A percentile compares a stretch with the other conserved stretches of the same genome.
phyloP scores from a whole-genome alignment of 2,113 vertebrate genomes.

The Centropus bengalensis region DNA sequence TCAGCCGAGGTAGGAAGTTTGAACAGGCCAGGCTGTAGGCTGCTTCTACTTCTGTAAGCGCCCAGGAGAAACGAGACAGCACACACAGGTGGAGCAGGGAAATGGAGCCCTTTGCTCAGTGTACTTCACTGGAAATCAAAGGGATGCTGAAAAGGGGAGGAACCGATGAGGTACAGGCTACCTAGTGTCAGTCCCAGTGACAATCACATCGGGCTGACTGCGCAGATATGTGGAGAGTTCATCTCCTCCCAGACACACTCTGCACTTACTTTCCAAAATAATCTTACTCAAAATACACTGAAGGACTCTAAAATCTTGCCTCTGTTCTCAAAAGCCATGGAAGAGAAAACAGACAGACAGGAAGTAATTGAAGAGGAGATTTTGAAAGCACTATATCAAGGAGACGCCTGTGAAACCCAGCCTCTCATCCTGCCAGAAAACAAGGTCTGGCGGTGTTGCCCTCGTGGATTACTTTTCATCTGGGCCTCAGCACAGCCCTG shows the following conservation, averaged over 20 bases:
- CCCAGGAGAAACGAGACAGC: not conserved
- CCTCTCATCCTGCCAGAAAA: not conserved
- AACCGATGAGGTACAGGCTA: not conserved
- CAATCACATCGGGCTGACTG: not conserved
- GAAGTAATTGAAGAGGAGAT: not conserved
- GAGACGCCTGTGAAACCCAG: not conserved
- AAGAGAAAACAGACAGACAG: not conserved
- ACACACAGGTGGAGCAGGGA: not conserved
- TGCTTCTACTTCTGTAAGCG: not conserved
- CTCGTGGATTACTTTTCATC: not conserved
- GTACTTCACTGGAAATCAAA: not conserved
- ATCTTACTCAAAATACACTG: not conserved
- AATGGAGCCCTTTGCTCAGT: not conserved
- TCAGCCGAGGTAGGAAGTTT: not conserved
- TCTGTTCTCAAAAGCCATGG: not conserved
- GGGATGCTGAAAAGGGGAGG: not conserved
- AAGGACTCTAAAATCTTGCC: not conserved
- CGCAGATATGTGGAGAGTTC: not conserved
- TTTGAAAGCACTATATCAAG: not conserved
- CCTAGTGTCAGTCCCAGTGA: not conserved
- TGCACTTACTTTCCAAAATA: not conserved
- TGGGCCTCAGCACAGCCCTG: not conserved
- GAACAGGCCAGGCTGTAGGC: not conserved
- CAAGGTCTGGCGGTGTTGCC: not conserved
- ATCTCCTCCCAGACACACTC: not conserved